Percentiles rank a stretch among this genome's conserved stretches.
These are phyloP conservation scores for Aphelenchoides besseyi DNA, from an alignment of 1,140 invertebrate genomes.

Conservation along the genomic window DNA sequence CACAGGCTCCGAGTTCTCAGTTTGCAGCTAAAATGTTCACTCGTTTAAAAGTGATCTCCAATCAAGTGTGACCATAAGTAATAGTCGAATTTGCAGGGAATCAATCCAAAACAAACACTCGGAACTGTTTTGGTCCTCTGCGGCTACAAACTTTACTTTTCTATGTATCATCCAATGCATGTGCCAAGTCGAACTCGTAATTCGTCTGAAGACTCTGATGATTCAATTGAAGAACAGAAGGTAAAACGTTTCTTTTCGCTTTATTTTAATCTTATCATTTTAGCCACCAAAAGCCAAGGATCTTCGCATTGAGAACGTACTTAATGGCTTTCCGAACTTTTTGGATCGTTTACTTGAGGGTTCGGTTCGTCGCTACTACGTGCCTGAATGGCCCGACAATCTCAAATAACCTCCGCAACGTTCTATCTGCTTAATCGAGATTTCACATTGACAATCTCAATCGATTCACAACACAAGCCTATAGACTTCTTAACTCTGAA, in stretches of 20 bases:
- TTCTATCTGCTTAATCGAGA: not conserved
- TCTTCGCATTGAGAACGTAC: slow-evolving; percentile 70
- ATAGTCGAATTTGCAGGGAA: slow-evolving; percentile 68
- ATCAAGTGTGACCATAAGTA: too few species aligned
- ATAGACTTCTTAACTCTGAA: not conserved
- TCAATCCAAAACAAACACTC: slow-evolving; percentile 92
- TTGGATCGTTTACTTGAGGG: slow-evolving; percentile 92
- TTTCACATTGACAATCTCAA: not conserved
- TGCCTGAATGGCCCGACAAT: slow-evolving; percentile 85
- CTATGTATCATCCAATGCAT: slow-evolving; percentile 83
- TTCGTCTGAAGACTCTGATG: slow-evolving; percentile 42
- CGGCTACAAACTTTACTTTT: slow-evolving; percentile 92
- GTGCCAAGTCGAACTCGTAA: slow-evolving; percentile 20
- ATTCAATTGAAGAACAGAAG: slow-evolving; percentile 37
- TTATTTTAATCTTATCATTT: not conserved
- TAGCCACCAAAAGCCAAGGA: slow-evolving; percentile 11
- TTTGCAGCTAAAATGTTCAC: slow-evolving; percentile 38
- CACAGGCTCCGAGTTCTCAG: not conserved
- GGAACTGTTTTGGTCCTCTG: slow-evolving; percentile 93
- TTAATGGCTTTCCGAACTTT: slow-evolving; percentile 91
- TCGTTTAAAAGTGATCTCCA: slow-evolving; percentile 37
- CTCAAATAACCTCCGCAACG: slow-evolving; percentile 44
- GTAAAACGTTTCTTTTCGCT: not conserved
- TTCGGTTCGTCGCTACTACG: slow-evolving; percentile 83
- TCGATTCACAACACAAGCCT: not conserved